Percentiles rank a stretch among this genome's conserved stretches.
Conservation (phyloP, 2,888 invertebrate species). For the Penaeus monodon region DNA sequence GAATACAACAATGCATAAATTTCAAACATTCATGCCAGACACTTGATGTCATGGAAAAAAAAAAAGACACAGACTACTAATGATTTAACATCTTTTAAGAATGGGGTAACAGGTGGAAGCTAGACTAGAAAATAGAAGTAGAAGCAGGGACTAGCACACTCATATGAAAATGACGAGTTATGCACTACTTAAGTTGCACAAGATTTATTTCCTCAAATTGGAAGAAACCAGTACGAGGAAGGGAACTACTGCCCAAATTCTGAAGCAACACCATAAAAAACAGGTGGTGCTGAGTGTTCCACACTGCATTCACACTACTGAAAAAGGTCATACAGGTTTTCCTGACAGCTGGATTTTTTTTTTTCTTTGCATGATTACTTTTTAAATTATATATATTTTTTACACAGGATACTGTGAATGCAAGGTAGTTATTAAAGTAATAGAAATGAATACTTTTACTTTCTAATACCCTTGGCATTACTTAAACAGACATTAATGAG, state of each 20-base stretch:
- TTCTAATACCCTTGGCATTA: neutral
- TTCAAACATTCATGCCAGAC: slow-evolving; percentile 45
- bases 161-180: slow-evolving; percentile 37
- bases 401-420: too few relatives aligned
- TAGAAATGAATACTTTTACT: too few relatives aligned
- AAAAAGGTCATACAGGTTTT: neutral
- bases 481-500: slow-evolving; percentile 24
- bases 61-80: slow-evolving; percentile 27
- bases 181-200: slow-evolving; percentile 32
- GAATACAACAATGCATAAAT: slow-evolving; percentile 36
- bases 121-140: slow-evolving; percentile 49
- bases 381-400: too few relatives aligned
- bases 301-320: slow-evolving; percentile 1
- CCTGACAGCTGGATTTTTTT: too few relatives aligned
- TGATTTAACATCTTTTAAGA: slow-evolving; percentile 33
- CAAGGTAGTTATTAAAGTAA: too few relatives aligned
- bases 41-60: slow-evolving; percentile 38
- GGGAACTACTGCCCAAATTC: slow-evolving; percentile 42
- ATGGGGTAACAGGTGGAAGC: slow-evolving; percentile 29
- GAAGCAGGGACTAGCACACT: slow-evolving; percentile 58
- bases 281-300: neutral
- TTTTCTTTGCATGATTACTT: too few relatives aligned
- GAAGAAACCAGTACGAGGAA: slow-evolving; percentile 33
- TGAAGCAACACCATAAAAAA: slow-evolving; percentile 32
- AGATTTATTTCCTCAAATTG: slow-evolving; percentile 30